Evolutionary conservation across 2,888 invertebrate species (phyloP), one percentile per base, ranked within the genome.

Genomic region (Fragum fragum): DNA sequence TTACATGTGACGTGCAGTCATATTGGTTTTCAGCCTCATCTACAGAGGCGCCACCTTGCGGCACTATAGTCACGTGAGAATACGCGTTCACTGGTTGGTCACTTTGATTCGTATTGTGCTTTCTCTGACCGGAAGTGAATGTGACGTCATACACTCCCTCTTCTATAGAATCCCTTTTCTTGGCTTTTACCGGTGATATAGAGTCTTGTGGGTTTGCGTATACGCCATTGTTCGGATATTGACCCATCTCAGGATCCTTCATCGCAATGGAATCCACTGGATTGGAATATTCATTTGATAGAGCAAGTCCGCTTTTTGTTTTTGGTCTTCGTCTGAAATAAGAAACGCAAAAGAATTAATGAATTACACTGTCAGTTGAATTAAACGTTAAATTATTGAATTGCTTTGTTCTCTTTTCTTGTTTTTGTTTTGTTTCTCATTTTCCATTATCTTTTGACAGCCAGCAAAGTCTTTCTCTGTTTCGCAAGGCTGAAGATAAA

Each of bases 141-240:
- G 66, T 42, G 66, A 66, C 66, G 42, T 66, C 66, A 66, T 66
- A 66, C 42, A 66, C 42, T 42, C 66, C 66, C 29, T 66, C 66
- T 7, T 26, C 66, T 21, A 66, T 66, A 5, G 66, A 66, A 18
- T 66, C 42, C 42, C 66, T 39, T 42, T 66, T 66, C 23, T 66
- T 66, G 14, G 66, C 66, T 66, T 39, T 42, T 14, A 66, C 66
- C 1, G 42, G 39, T 14, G 66, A n/a, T 66, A 66, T 66, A 39
- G 66, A 66, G 42, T 66, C 66, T 42, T 66, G 66, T 42, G 66
- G 66, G 26, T 26, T 66, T 1, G 66, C 66, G 21, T 66, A 66
- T 0, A 42, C 42, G 23, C 66, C 66, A 16, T 66, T 66, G 23
- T 21, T 66, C 2, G 66, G 21, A 26, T 66, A 36, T 39, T 14